Evolutionary conservation across 2,888 invertebrate species (phyloP), one percentile per base, ranked within the genome.

Genomic region (Pristionchus maxplancki): DNA sequence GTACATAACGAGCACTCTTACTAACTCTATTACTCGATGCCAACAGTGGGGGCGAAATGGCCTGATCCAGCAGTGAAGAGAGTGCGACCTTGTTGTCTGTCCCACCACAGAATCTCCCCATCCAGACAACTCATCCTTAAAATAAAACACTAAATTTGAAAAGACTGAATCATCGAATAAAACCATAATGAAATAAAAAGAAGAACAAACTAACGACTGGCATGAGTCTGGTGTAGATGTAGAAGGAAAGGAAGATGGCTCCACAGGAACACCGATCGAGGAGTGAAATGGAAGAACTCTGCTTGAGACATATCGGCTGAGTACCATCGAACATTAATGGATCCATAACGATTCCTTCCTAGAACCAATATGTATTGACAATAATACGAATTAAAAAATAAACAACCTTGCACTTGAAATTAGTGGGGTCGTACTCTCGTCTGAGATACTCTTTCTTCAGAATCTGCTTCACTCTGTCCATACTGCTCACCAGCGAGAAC

Each of bases 301-400:
- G 93, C 92, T 87, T 93, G 93, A 9, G 93, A 93, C 94, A 95
- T 95, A 88, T 95, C 94, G 62, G 93, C 92, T 13, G 95, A 93
- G 89, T 95, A 95, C 95, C 95, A 95, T 48, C 95, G 93, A 95
- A 95, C 93, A 95, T 93, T 6, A 94, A 94, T 11, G 95, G 95
- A 88, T 95, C 94, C 91, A 95, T 93, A 40, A 92, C 91, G n/a
- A 94, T 91, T 13, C 94, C 94, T 89, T 94, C 93, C 93, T 93
- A 9, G 11, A 78, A 78, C n/a, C 15, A 78, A 17, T n/a, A 15
- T 31, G 17, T 37, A 34, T n/a, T 71, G 17, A 17, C 4, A 71
- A 34, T 34, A 71, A 71, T 34, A 34, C 15, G 34, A 24, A 44
- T 6, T 83, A 15, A 48, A 50, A 31, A 89, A 88, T 37, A 17